A percentile compares a stretch with the other conserved stretches of the same genome.
These are phyloP conservation scores for Pseudococcus jackbeardsleyi DNA, from an alignment of 2,888 invertebrate species.

Conservation along the genomic window DNA sequence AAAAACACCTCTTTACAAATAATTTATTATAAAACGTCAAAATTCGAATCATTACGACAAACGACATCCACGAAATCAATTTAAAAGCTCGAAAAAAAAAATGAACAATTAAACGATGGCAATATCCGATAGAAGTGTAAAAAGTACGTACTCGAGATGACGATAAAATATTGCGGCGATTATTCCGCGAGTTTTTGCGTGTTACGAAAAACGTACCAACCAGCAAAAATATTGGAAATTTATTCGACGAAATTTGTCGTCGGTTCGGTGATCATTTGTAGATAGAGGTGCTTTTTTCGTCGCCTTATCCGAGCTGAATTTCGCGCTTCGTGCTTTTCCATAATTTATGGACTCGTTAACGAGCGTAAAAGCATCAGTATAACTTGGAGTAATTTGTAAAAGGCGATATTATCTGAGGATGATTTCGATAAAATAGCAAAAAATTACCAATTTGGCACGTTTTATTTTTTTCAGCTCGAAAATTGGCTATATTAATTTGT, in stretches of 20 bases:
- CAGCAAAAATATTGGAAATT: slow-evolving; percentile 25
- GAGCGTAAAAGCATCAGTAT: slow-evolving; percentile 38
- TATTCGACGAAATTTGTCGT: slow-evolving; percentile 45
- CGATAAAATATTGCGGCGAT: slow-evolving; percentile 20
- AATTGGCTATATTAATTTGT: slow-evolving; percentile 30
- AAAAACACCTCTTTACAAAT: not conserved
- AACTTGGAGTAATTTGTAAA: slow-evolving; percentile 39
- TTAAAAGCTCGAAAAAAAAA: not conserved
- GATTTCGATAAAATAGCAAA: slow-evolving; percentile 39
- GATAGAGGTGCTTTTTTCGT: slow-evolving; percentile 22
- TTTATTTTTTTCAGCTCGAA: not conserved
- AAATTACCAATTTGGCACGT: slow-evolving; percentile 45
- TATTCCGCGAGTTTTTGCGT: not conserved
- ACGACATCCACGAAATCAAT: slow-evolving; percentile 2
- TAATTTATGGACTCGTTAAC: slow-evolving; percentile 45
- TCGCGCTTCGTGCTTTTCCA: slow-evolving; percentile 38
- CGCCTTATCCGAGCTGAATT: slow-evolving; percentile 6
- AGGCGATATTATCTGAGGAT: slow-evolving; percentile 30
- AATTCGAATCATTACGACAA: not conserved
- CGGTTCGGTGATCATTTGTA: slow-evolving; percentile 39
- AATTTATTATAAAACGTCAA: not conserved
- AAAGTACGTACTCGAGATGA: slow-evolving; percentile 23
- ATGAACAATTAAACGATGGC: slow-evolving; percentile 31
- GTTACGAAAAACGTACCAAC: slow-evolving; percentile 1
- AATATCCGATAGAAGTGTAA: not conserved